Evolutionary conservation across 2,113 vertebrate genomes (phyloP).

Genomic region (Alethe castanea): DNA sequence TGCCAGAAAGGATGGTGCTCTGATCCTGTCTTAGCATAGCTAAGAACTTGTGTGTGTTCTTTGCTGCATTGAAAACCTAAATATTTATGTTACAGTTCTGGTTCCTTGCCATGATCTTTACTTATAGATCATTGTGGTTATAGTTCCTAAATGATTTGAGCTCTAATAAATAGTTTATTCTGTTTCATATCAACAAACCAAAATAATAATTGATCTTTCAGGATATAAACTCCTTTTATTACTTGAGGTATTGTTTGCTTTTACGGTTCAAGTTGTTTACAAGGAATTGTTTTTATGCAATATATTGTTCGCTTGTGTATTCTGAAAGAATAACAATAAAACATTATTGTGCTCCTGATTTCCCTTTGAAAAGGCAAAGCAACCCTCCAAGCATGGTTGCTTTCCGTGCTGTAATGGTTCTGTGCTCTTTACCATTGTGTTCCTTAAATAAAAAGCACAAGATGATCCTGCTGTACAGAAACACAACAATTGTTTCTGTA

Average conservation of each 20-base stretch:
- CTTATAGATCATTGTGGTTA: not conserved
- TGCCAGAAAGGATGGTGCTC: not conserved
- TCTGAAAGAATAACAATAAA: conserved; percentile 27
- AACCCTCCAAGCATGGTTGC: not conserved
- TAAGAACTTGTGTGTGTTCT: not conserved
- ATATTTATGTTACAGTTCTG: not conserved
- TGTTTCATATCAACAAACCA: not conserved
- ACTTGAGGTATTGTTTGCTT: conserved; percentile 28
- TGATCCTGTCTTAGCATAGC: not conserved
- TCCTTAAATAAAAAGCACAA: conserved; percentile 58
- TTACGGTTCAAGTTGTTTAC: conserved; percentile 12
- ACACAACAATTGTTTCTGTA: conserved; percentile 8
- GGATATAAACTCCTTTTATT: not conserved
- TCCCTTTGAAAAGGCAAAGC: conserved; percentile 42
- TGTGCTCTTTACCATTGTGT: conserved; percentile 29
- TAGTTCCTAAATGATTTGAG: not conserved
- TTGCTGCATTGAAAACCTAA: not conserved
- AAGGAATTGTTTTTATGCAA: not conserved
- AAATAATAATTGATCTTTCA: not conserved
- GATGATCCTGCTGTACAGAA: not conserved
- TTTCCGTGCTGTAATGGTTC: not conserved
- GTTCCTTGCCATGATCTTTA: not conserved
- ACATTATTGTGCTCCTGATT: conserved; percentile 10
- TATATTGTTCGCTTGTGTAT: conserved; percentile 3
- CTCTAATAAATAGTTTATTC: not conserved